A percentile compares a stretch with the other conserved stretches of the same genome.
Evolutionary conservation across 1,140 invertebrate genomes (phyloP).

Genomic region (Caenorhabditis latens): DNA sequence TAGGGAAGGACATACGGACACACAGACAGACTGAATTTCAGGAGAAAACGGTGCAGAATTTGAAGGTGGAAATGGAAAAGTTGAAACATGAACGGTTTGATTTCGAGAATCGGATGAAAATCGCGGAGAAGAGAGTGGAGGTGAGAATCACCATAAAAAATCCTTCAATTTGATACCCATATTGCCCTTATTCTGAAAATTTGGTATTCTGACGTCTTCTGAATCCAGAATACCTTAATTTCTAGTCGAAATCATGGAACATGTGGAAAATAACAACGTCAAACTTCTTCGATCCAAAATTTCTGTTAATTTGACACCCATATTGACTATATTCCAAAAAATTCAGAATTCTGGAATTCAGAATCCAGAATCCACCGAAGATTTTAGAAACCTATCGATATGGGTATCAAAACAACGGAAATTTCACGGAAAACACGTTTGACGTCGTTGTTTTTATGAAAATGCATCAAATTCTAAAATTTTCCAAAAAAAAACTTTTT

Average conservation of each 20-base stretch:
- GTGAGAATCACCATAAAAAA: background rate
- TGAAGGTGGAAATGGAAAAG: conserved; percentile 58
- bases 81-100: conserved; percentile 58
- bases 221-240: background rate
- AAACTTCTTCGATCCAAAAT: too few relatives aligned
- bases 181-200: too few relatives aligned
- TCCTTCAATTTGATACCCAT: background rate
- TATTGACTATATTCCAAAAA: too few relatives aligned
- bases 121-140: conserved; percentile 61
- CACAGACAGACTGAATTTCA: too few relatives aligned
- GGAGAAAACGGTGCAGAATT: conserved; percentile 54
- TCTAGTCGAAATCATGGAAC: background rate
- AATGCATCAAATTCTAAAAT: background rate
- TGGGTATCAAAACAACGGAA: too few relatives aligned
- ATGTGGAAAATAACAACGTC: too few relatives aligned
- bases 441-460: background rate
- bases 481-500: background rate
- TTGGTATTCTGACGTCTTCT: background rate
- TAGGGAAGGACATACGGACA: too few relatives aligned
- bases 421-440: too few relatives aligned
- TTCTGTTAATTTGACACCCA: too few relatives aligned
- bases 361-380: too few relatives aligned
- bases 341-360: too few relatives aligned
- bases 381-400: too few relatives aligned
- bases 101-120: conserved; percentile 64